Evolutionary conservation across 1,140 invertebrate genomes (phyloP).

Genomic region (Meloidogyne floridensis): DNA sequence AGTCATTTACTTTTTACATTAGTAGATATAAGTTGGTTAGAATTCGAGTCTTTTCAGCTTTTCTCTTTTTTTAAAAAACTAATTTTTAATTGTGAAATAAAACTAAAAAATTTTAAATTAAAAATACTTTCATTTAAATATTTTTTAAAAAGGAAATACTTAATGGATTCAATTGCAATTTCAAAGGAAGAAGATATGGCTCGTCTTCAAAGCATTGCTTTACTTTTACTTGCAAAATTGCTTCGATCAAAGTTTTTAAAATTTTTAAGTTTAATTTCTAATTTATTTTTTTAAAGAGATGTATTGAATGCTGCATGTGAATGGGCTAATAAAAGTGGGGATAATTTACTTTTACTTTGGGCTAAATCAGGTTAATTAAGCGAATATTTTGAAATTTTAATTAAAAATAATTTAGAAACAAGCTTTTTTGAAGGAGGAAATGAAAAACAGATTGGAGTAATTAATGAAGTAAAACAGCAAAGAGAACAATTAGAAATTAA

Average conservation of each 20-base stretch:
- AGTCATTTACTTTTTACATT: slow-evolving; percentile 10
- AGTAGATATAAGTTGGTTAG: neutral
- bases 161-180: slow-evolving; percentile 41
- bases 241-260: slow-evolving; percentile 17
- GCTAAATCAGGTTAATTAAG: slow-evolving; percentile 30
- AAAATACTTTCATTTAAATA: no score
- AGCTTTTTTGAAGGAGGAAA: slow-evolving; percentile 12
- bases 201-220: slow-evolving; percentile 35
- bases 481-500: slow-evolving; percentile 14
- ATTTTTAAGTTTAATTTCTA: neutral
- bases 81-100: no score
- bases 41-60: no score
- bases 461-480: slow-evolving; percentile 10
- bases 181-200: slow-evolving; percentile 46
- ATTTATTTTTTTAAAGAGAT: slow-evolving; percentile 23
- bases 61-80: no score
- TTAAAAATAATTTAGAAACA: slow-evolving; percentile 14
- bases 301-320: slow-evolving; percentile 40
- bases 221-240: slow-evolving; percentile 40
- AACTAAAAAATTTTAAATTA: no score
- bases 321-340: slow-evolving; percentile 38
- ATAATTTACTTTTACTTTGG: slow-evolving; percentile 35
- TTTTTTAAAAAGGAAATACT: slow-evolving; percentile 33
- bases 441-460: neutral
- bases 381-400: neutral